Conservation (phyloP, 2,113 vertebrate species). For the Nestor notabilis region DNA sequence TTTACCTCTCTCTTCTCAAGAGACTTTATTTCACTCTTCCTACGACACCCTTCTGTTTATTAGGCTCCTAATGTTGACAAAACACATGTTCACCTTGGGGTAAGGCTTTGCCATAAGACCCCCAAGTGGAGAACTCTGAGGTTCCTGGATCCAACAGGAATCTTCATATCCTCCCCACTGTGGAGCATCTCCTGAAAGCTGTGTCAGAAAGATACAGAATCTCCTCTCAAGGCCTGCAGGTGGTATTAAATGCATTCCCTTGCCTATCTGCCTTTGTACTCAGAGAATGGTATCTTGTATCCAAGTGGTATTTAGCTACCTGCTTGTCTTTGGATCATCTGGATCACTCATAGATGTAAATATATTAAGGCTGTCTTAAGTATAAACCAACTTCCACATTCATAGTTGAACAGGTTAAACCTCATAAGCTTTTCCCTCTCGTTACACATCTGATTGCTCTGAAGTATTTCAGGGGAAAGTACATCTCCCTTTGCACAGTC, state of each 20-base stretch:
- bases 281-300: background rate
- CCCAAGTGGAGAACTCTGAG: background rate
- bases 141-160: background rate
- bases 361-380: background rate
- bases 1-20: background rate
- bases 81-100: background rate
- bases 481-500: background rate
- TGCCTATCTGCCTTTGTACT: background rate
- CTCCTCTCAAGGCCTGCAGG: background rate
- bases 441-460: background rate
- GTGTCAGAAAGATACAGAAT: background rate
- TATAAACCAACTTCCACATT: background rate
- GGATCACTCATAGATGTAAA: background rate
- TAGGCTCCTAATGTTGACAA: background rate
- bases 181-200: background rate
- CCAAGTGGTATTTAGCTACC: background rate
- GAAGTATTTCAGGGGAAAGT: background rate
- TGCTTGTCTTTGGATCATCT: background rate
- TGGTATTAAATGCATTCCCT: background rate
- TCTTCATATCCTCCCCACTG: background rate
- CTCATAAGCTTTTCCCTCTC: background rate
- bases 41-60: background rate
- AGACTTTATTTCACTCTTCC: background rate
- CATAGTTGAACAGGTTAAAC: background rate
- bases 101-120: background rate